These are phyloP conservation scores for Eremophila alpestris DNA, from an alignment of 2,797 vertebrate species.

Conservation along the genomic window DNA sequence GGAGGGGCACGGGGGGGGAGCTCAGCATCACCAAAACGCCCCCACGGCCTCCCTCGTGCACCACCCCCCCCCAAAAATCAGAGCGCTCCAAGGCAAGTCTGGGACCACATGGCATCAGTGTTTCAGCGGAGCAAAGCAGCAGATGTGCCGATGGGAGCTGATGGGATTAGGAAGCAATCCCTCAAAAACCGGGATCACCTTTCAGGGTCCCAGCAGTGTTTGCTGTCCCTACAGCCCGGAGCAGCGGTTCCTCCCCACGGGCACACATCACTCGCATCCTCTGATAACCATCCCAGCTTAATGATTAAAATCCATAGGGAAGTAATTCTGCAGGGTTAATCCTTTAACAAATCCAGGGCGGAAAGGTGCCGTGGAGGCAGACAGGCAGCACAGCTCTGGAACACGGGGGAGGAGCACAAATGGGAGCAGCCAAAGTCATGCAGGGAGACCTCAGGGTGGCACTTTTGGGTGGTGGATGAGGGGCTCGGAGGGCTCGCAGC, in stretches of 20 bases:
- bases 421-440: accelerated
- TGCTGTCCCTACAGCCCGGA: not conserved
- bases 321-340: not conserved
- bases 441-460: not conserved
- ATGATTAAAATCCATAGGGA: constrained; percentile 39
- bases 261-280: not conserved
- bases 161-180: not conserved
- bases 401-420: accelerated
- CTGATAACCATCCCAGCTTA: not conserved
- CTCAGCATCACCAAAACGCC: not conserved
- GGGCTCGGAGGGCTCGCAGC: accelerated
- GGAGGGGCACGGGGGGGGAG: accelerated
- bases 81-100: accelerated
- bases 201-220: not conserved
- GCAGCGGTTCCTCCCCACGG: accelerated
- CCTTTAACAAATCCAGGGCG: not conserved
- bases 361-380: not conserved
- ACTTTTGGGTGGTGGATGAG: not conserved
- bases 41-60: accelerated
- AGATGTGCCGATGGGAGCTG: not conserved
- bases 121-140: not conserved
- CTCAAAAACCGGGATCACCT: not conserved
- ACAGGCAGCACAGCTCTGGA: accelerated
- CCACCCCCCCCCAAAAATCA: too few species aligned
- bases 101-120: accelerated